Percentiles rank a stretch among this genome's conserved stretches.
These are phyloP conservation scores for Xenus cinereus DNA, from an alignment of 2,113 vertebrate species.

Conservation along the genomic window DNA sequence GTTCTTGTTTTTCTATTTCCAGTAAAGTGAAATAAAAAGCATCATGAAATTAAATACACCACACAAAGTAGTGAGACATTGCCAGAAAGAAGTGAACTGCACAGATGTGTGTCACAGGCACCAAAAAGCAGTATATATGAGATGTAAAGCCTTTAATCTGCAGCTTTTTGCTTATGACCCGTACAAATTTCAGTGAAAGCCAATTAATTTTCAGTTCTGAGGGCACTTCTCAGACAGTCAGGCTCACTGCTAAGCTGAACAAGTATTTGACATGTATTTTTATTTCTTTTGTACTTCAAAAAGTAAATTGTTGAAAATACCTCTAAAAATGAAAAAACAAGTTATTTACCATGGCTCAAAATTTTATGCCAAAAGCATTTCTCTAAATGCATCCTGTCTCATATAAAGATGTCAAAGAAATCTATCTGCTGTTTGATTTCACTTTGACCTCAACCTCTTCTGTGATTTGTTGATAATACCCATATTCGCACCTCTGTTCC, in stretches of 20 bases:
- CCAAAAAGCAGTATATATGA: background rate
- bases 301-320: background rate
- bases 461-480: background rate
- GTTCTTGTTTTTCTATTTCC: conserved; percentile 29
- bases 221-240: background rate
- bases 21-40: conserved; percentile 43
- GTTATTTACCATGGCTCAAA: background rate
- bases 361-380: background rate
- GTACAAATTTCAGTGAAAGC: conserved; percentile 28
- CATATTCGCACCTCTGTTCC: background rate
- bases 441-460: background rate
- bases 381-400: background rate
- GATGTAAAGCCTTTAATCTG: conserved; percentile 19
- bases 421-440: background rate
- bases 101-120: background rate
- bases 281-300: background rate
- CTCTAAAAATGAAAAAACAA: background rate
- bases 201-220: conserved; percentile 55
- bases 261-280: conserved; percentile 4
- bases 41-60: conserved; percentile 19
- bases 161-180: conserved; percentile 16
- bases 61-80: background rate
- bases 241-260: conserved; percentile 34
- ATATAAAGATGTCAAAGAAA: background rate
- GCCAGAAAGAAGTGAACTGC: background rate